These are phyloP conservation scores for Chlamydotis undulata DNA, from an alignment of 2,113 vertebrate species.

Conservation along the genomic window DNA sequence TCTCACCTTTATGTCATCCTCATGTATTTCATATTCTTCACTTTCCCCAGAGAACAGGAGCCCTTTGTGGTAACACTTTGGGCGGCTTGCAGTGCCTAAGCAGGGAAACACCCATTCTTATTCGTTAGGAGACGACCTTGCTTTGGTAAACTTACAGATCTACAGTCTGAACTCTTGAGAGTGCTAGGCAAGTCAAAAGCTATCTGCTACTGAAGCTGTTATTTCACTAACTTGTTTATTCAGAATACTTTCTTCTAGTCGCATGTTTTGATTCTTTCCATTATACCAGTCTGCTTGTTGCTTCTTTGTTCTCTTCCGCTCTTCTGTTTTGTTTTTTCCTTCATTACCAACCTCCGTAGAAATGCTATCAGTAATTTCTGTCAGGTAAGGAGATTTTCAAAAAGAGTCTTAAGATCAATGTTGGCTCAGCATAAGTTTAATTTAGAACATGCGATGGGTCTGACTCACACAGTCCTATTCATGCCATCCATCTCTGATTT, in stretches of 20 bases:
- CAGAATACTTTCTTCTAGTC: not conserved
- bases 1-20: not conserved
- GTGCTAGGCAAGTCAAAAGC: not conserved
- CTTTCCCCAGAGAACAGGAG: not conserved
- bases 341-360: not conserved
- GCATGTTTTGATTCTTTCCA: not conserved
- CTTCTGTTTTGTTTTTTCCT: not conserved
- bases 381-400: not conserved
- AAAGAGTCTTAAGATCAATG: not conserved
- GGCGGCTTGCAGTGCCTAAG: not conserved
- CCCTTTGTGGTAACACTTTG: not conserved
- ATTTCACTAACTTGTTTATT: not conserved
- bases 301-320: not conserved
- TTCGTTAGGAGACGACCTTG: not conserved
- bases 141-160: not conserved
- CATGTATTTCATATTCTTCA: not conserved
- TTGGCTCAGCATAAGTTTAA: slow-evolving; percentile 26
- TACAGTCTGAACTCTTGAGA: not conserved
- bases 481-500: not conserved
- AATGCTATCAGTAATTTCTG: not conserved
- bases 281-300: not conserved
- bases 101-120: not conserved
- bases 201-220: not conserved
- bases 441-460: slow-evolving; percentile 30
- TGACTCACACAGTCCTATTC: slow-evolving; percentile 37